phyloP scores from a whole-genome alignment of 2,797 vertebrate genomes.

The Periophthalmus magnuspinnatus region DNA sequence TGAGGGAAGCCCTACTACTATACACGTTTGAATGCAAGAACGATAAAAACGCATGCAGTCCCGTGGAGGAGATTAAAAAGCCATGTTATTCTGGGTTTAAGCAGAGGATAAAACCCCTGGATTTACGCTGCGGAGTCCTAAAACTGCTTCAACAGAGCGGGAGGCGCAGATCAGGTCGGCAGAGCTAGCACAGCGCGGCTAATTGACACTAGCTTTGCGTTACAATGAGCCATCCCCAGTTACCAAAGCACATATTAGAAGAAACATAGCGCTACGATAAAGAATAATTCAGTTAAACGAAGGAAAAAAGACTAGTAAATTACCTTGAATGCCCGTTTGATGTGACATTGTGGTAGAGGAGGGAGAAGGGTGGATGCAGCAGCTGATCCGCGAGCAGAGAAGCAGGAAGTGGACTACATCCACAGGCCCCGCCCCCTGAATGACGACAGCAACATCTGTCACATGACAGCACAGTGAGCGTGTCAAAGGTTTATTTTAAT shows the following conservation, averaged over 20 bases:
- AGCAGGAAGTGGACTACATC: conserved; percentile 68
- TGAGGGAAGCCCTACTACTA: conserved; percentile 9
- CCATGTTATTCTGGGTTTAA: not conserved
- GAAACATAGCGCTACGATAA: too few relatives aligned
- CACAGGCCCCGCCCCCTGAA: conserved; percentile 15
- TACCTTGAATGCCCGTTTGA: conserved; percentile 97
- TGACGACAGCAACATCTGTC: conserved; percentile 41
- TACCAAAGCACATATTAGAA: not conserved
- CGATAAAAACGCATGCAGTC: not conserved
- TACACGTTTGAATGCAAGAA: not conserved
- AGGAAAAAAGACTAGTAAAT: not conserved
- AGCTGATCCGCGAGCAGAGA: conserved; percentile 63
- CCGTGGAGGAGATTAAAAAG: rapidly evolving
- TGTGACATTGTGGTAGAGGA: conserved; percentile 86
- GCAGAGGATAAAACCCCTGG: conserved; percentile 6
- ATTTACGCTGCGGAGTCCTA: conserved; percentile 17
- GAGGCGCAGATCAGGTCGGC: conserved; percentile 46
- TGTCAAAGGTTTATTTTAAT: not conserved
- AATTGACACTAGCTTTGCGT: conserved; percentile 48
- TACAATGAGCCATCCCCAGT: conserved; percentile 22
- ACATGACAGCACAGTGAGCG: conserved; percentile 13
- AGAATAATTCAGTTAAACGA: rapidly evolving
- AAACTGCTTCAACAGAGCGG: conserved; percentile 33
- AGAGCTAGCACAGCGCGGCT: conserved; percentile 56
- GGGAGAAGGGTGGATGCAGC: conserved; percentile 57